Percentiles rank a stretch among this genome's conserved stretches.
phyloP scores from a whole-genome alignment of 2,113 vertebrate genomes.

The Mohoua ochrocephala region DNA sequence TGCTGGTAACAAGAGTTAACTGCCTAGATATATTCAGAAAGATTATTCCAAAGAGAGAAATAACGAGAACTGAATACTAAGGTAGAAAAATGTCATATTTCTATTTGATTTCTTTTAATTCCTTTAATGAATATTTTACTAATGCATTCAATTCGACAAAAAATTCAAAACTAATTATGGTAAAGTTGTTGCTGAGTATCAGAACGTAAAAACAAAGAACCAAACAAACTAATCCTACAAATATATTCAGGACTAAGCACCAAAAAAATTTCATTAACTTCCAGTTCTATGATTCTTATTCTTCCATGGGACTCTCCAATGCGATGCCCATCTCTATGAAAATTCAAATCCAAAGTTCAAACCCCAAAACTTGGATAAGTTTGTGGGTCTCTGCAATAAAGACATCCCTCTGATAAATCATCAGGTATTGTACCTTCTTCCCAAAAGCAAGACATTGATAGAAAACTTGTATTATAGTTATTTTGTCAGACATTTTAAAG shows the following conservation, averaged over 20 bases:
- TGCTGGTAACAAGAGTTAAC: not conserved
- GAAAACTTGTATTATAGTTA: not conserved
- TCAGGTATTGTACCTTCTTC: not conserved
- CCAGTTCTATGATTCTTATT: not conserved
- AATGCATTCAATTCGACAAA: not conserved
- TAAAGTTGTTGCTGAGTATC: not conserved
- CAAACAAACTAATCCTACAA: not conserved
- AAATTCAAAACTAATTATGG: not conserved
- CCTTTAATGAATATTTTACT: conserved; percentile 25
- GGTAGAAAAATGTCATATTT: not conserved
- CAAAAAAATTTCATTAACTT: not conserved
- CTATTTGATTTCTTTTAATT: not conserved
- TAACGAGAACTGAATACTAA: not conserved
- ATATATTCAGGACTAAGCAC: not conserved
- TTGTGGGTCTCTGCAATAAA: not conserved
- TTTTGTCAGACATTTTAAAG: not conserved
- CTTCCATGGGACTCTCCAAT: not conserved
- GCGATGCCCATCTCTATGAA: not conserved
- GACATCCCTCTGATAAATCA: not conserved
- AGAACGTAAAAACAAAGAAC: not conserved
- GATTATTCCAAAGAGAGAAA: not conserved
- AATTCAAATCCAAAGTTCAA: not conserved
- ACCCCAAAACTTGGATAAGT: not conserved
- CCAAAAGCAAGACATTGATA: not conserved
- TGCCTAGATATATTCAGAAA: not conserved